Evolutionary conservation across 2,888 invertebrate species (phyloP), one percentile per base, ranked within the genome.

Genomic region (Aphidius colemani): DNA sequence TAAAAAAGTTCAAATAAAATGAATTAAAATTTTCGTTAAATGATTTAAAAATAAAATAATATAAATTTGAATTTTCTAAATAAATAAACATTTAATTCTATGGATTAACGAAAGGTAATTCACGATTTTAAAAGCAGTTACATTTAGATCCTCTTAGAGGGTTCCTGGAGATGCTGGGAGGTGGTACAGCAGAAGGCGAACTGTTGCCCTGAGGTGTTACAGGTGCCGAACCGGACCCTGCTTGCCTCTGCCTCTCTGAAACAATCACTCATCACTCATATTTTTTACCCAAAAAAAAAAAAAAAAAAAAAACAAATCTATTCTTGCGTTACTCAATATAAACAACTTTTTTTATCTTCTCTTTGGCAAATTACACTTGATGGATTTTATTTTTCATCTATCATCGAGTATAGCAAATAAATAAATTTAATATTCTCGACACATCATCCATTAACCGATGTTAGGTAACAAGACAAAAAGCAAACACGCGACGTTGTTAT

Each of bases 81-180:
- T 40, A 13, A 49, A 49, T 60, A 8, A 50, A 55, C 18, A 43
- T 59, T 64, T 62, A 53, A 53, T 46, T 65, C 18, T 53, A n/a
- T 39, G 39, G 57, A 13, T 62, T 48, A 30, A 30, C 4, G 30
- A 50, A 51, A 70, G 74, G 68, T 75, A 76, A 75, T 72, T 65
- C 71, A 76, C 75, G 75, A 80, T 76, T 57, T 7, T 78, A 30
- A 77, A 81, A 81, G 82, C 80, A 83, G 85, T 89, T 89, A 89
- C 89, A 92, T 86, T 92, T 92, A 72, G 92, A 92, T 87, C 92
- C 92, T 84, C 92, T 86, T 77, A 92, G 88, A 74, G 91, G 90
- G 82, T 90, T 90, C 78, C 92, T 87, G 72, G 89, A 89, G 86
- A 92, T 88, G 82, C 86, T 86, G 70, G 86, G 86, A 72, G 87